A percentile compares a stretch with the other conserved stretches of the same genome.
These are phyloP conservation scores for Agrilus cyanescens DNA, from an alignment of 2,888 invertebrate species.

Conservation along the genomic window DNA sequence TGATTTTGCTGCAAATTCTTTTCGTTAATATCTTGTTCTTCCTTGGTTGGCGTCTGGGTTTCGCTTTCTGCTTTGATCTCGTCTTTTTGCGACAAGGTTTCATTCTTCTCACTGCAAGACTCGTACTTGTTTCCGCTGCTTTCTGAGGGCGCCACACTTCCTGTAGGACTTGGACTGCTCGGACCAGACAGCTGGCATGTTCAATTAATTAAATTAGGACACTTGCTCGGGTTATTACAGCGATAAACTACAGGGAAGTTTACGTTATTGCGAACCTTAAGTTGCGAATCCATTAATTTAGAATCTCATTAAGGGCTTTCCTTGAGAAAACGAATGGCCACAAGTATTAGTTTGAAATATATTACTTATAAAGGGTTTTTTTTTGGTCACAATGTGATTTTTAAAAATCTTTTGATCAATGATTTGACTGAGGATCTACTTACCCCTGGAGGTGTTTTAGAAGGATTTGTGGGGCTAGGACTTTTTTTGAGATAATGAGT, in stretches of 20 bases:
- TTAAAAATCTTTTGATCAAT: too few relatives aligned
- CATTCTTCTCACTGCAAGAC: slow-evolving; percentile 15
- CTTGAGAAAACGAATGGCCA: too few relatives aligned
- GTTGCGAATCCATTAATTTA: too few relatives aligned
- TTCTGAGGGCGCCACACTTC: slow-evolving; percentile 30
- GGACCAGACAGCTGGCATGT: slow-evolving; percentile 30
- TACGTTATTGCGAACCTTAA: too few relatives aligned
- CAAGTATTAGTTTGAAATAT: too few relatives aligned
- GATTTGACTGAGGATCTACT: slow-evolving; percentile 17
- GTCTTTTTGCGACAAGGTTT: slow-evolving; percentile 31
- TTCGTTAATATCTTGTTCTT: slow-evolving; percentile 46
- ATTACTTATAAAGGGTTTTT: too few relatives aligned
- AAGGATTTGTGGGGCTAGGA: slow-evolving; percentile 66
- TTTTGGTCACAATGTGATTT: too few relatives aligned
- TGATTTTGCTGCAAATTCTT: slow-evolving; percentile 46
- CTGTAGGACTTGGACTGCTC: slow-evolving; percentile 32
- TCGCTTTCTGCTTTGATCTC: slow-evolving; percentile 39
- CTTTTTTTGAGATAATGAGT: slow-evolving; percentile 82
- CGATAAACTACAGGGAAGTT: too few relatives aligned
- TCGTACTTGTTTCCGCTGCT: slow-evolving; percentile 24
- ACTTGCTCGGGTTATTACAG: too few relatives aligned
- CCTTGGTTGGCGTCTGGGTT: slow-evolving; percentile 38
- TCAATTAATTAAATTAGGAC: too few relatives aligned
- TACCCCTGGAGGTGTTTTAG: slow-evolving; percentile 45
- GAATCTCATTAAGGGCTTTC: too few relatives aligned